Evolutionary conservation across 2,888 invertebrate genomes (phyloP), one percentile per base, ranked within the genome.

Genomic region (Priocnemis perturbator): DNA sequence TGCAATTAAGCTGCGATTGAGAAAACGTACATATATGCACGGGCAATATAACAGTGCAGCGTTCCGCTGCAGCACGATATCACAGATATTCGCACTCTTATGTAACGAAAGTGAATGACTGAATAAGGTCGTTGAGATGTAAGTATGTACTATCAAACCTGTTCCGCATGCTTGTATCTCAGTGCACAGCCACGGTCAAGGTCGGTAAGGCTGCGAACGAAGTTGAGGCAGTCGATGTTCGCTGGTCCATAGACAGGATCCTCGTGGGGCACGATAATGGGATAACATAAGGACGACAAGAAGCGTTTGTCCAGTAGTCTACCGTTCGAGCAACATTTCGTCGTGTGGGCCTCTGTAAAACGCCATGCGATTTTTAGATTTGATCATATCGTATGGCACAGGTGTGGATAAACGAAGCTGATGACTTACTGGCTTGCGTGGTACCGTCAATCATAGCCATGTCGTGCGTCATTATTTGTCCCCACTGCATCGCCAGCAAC

Each of bases 391-490:
- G 3, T 50, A 19, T 15, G 17, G 17, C n/a, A 47, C 20, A 50
- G 11, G 37, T 37, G 37, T 37, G 4, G 23, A 47, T n/a, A n/a
- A n/a, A n/a, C n/a, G n/a, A n/a, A 11, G 23, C 21, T 23, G 48
- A 56, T 62, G 14, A 92, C 94, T 92, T 90, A 96, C 95, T 94
- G 23, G 94, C 92, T 89, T 95, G 95, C 2, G 94, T 93, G 60
- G 92, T 91, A 60, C 94, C 94, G 61, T 93, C 93, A 37, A 94
- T 93, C 83, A 95, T 90, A 20, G 94, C 94, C 93, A 95, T 94
- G 82, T 95, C 95, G 87, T 95, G 95, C 7, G 95, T 94, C 45
- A 95, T 91, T 75, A 95, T 93, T 89, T 95, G 95, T 0, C 95
- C 95, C 91, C 93, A 95, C 81, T 95, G 95, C 92, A 95, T 95